Evolutionary conservation across 2,113 vertebrate genomes (phyloP), one percentile per base, ranked within the genome.

Genomic region (Campylorhamphus procurvoides): DNA sequence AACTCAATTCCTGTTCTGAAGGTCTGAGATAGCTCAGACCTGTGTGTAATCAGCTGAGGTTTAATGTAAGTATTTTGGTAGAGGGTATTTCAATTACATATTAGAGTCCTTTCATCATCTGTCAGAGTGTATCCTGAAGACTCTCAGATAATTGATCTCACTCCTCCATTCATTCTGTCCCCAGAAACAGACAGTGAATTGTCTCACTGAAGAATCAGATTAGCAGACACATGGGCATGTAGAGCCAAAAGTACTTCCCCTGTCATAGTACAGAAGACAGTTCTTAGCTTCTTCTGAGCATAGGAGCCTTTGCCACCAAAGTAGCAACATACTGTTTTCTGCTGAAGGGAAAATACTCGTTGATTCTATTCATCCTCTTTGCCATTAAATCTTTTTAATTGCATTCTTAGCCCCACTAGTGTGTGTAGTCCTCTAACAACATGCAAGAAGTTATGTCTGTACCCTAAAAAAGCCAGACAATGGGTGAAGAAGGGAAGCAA

Each of bases 51-150:
- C 97, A 98, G 96, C 92, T 37, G 7, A 89, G 90, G 91, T 97
- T 98, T 97, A 97, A 97, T 94, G 86, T 96, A 91, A 96, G 94
- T 97, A 93, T 98, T 98, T 97, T 97, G 96, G 96, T 97, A 96
- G 95, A 93, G 95, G 91, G 89, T 97, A 96, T 97, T 97, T 97
- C 97, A 97, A 58, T 96, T 96, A 95, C 86, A 69, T 89, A 85
- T 97, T 97, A 96, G 94, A 97, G 81, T 77, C 77, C 94, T 97
- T 98, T 98, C 97, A 98, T 97, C 96, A 92, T 96, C 95, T 97
- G 86, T 97, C 96, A 96, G 81, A 95, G 77, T 74, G 66, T 49
- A 39, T 97, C 96, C 95, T 63, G 64, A 96, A 89, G 91, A 97
- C 79, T 94, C 92, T 96, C 31, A 10, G 91, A 92, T 87, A 94